Conservation (phyloP, 2,888 invertebrate genomes). For the Sphaeridia pumilis region DNA sequence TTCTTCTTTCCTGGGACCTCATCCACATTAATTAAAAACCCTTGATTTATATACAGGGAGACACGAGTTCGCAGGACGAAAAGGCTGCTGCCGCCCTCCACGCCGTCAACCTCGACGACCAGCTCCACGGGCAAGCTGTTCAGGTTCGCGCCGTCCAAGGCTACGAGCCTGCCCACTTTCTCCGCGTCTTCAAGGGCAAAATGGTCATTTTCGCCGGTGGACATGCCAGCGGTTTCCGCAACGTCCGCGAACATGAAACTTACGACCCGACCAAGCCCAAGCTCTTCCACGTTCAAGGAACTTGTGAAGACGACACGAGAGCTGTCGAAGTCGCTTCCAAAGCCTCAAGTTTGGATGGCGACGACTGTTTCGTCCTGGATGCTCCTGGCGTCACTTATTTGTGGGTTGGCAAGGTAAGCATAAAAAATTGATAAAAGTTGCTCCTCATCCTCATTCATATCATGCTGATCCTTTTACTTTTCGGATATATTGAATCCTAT, state of each 20-base stretch:
- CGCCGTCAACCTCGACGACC: constrained; percentile 44
- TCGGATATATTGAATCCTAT: too few relatives aligned
- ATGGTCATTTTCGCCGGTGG: constrained; percentile 47
- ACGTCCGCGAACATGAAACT: constrained; percentile 47
- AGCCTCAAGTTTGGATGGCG: constrained; percentile 51
- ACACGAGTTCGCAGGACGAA: constrained; percentile 45
- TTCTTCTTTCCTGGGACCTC: background rate
- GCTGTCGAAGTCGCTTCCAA: constrained; percentile 52
- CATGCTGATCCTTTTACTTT: too few relatives aligned
- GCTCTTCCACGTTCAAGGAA: constrained; percentile 45
- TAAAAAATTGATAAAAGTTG: too few relatives aligned
- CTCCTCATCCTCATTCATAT: too few relatives aligned
- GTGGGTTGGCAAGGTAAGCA: constrained; percentile 55
- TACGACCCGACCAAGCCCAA: constrained; percentile 51
- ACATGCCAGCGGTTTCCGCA: constrained; percentile 50
- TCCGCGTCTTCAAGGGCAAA: constrained; percentile 57
- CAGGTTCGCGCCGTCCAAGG: constrained; percentile 58
- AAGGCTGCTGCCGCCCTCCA: constrained; percentile 46
- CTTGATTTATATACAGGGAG: constrained; percentile 40
- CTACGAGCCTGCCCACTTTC: constrained; percentile 59
- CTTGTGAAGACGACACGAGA: constrained; percentile 51
- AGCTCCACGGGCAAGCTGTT: constrained; percentile 49
- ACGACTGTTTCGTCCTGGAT: constrained; percentile 57
- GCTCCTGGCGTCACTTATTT: constrained; percentile 49
- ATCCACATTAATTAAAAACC: background rate